Evolutionary conservation across 2,888 invertebrate genomes (phyloP), one percentile per base, ranked within the genome.

Genomic region (Ctena decussata): DNA sequence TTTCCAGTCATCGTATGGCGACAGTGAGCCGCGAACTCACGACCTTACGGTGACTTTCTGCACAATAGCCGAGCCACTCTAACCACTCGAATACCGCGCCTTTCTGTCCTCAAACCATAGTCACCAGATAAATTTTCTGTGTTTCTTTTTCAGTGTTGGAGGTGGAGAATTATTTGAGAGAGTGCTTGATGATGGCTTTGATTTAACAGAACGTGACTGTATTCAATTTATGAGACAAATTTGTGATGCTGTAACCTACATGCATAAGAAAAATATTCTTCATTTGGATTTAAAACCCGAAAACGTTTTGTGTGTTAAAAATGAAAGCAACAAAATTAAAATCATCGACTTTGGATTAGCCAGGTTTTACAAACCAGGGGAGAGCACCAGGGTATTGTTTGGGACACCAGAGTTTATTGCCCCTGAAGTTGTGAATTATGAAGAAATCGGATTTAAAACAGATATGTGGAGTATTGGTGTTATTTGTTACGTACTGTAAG

Each of bases 251-350:
- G 98, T 99, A 89, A 98, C 98, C 94, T 99, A 99, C 96, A 99
- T 99, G 94, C 99, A 99, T 95, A 97, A 97, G 80, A 98, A 98
- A 96, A 98, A 98, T 93, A 98, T 99, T 92, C 96, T 99, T 80
- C 99, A 99, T 96, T 97, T 99, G 80, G 99, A 99, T 95, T 97
- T 99, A 97, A 99, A 99, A 97, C 99, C 99, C 24, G 99, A 99
- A 96, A 99, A 99, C 96, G 99, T 99, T 92, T 97, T 99, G 77
- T 99, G 99, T 94, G 97, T 99, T 37, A 98, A 99, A 79, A 98
- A 98, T 95, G 97, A 98, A 80, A 99, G 99, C 72, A 99, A 99
- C 96, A 97, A 99, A 92, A 98, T 99, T 94, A 99, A 99, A 96
- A 98, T 99, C 93, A 99, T 99, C 92, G 99, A 99, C 96, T 99